Evolutionary conservation across 1,140 invertebrate species (phyloP).

Genomic region (Notospermus geniculatus): DNA sequence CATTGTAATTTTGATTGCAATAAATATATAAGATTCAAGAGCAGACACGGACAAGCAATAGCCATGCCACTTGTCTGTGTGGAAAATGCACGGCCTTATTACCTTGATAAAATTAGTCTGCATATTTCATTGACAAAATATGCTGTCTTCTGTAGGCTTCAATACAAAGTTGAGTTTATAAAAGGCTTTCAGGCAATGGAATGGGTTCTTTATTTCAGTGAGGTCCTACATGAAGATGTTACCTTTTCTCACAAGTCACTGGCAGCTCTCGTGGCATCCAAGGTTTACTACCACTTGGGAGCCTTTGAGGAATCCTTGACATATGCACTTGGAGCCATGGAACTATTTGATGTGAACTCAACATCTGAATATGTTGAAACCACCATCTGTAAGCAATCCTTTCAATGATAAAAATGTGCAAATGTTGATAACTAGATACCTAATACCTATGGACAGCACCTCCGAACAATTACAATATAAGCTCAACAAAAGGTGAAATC

Average conservation of each 20-base stretch:
- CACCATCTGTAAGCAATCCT: conserved; percentile 77
- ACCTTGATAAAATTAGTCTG: too few relatives aligned
- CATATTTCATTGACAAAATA: too few relatives aligned
- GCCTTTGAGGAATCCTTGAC: conserved; percentile 93
- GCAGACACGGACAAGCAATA: too few relatives aligned
- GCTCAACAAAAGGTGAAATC: too few relatives aligned
- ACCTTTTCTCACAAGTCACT: conserved; percentile 81
- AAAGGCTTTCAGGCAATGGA: too few relatives aligned
- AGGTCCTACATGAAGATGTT: conserved; percentile 92
- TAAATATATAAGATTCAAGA: too few relatives aligned
- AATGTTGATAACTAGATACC: not conserved
- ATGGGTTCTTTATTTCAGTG: conserved; percentile 66
- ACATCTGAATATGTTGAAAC: conserved; percentile 95
- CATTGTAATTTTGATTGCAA: too few relatives aligned
- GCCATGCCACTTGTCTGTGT: too few relatives aligned
- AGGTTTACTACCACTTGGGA: conserved; percentile 97
- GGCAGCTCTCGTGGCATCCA: conserved; percentile 95
- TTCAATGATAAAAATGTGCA: too few relatives aligned
- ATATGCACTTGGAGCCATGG: conserved; percentile 88
- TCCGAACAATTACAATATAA: not conserved
- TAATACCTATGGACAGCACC: not conserved
- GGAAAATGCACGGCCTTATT: too few relatives aligned
- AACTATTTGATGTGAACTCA: conserved; percentile 90
- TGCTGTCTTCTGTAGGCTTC: too few relatives aligned
- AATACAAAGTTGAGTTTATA: too few relatives aligned